A percentile compares a stretch with the other conserved stretches of the same genome.
Evolutionary conservation across 2,888 invertebrate genomes (phyloP).

Genomic region (Drosophila affinis): DNA sequence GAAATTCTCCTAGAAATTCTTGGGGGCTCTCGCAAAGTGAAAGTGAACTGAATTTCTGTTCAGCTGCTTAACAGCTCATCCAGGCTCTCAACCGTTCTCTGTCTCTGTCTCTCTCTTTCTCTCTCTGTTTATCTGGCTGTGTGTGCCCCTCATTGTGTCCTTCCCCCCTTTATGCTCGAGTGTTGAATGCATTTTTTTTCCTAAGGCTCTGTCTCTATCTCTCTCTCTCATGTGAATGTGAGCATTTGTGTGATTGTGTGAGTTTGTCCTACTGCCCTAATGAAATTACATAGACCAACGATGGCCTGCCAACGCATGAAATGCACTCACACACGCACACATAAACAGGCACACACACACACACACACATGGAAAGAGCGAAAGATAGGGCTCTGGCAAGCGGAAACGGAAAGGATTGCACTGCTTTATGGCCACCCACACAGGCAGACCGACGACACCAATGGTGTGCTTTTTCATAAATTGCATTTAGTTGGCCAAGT

Average conservation of each 20-base stretch:
- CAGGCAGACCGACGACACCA: constrained; percentile 18
- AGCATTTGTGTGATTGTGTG: constrained; percentile 35
- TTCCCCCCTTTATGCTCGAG: constrained; percentile 3
- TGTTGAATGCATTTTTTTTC: neutral
- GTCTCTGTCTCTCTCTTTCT: constrained; percentile 25
- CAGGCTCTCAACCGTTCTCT: constrained; percentile 7
- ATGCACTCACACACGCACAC: constrained; percentile 52
- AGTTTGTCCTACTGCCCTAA: constrained; percentile 77
- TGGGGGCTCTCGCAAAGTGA: constrained; percentile 38
- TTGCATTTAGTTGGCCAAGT: constrained; percentile 70
- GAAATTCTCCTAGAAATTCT: neutral
- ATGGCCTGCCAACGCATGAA: constrained; percentile 54
- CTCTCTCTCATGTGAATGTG: neutral
- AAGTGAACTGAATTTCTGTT: constrained; percentile 55
- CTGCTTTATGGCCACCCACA: constrained; percentile 15
- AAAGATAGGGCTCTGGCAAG: neutral
- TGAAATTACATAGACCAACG: constrained; percentile 67
- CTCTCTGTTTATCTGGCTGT: constrained; percentile 10
- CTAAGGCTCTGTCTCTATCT: neutral
- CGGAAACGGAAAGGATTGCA: constrained; percentile 23
- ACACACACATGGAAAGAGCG: constrained; percentile 6
- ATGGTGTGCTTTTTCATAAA: constrained; percentile 66
- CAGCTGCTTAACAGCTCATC: constrained; percentile 34
- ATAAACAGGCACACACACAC: constrained; percentile 6
- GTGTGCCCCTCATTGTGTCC: neutral